phyloP scores from a whole-genome alignment of 2,888 invertebrate species.

The Nomada fabriciana region DNA sequence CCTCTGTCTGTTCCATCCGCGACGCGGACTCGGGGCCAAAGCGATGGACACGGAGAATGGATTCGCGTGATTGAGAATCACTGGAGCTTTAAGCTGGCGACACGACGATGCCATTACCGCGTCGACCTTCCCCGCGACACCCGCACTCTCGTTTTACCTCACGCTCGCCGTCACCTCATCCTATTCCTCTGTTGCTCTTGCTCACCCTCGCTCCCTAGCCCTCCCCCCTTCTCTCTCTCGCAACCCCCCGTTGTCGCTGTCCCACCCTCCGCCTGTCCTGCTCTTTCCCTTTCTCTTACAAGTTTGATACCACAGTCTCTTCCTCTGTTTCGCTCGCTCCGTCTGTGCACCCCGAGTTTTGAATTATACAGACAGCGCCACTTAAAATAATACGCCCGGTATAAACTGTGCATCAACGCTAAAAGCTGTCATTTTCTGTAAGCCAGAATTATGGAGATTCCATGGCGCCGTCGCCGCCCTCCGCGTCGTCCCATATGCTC shows the following conservation, averaged over 20 bases:
- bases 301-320: slow-evolving; percentile 34
- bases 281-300: slow-evolving; percentile 39
- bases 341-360: slow-evolving; percentile 70
- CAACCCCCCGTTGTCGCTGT: slow-evolving; percentile 46
- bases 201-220: slow-evolving; percentile 29
- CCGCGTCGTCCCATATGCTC: slow-evolving; percentile 37
- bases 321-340: slow-evolving; percentile 38
- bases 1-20: slow-evolving; percentile 25
- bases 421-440: slow-evolving; percentile 84
- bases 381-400: slow-evolving; percentile 84
- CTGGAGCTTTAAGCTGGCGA: slow-evolving; percentile 80
- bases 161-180: slow-evolving; percentile 42
- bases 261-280: slow-evolving; percentile 36
- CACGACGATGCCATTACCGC: slow-evolving; percentile 82
- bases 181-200: slow-evolving; percentile 24
- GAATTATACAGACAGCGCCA: slow-evolving; percentile 82
- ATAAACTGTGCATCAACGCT: slow-evolving; percentile 83
- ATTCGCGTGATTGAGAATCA: slow-evolving; percentile 78
- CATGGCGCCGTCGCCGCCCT: slow-evolving; percentile 62
- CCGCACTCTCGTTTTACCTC: slow-evolving; percentile 60
- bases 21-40: slow-evolving; percentile 35
- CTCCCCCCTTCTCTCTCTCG: slow-evolving; percentile 15
- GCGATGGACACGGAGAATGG: slow-evolving; percentile 64
- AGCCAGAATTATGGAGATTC: slow-evolving; percentile 83
- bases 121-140: slow-evolving; percentile 71